These are phyloP conservation scores for Oryzaephilus surinamensis DNA, from an alignment of 1,140 invertebrate genomes.

Conservation along the genomic window DNA sequence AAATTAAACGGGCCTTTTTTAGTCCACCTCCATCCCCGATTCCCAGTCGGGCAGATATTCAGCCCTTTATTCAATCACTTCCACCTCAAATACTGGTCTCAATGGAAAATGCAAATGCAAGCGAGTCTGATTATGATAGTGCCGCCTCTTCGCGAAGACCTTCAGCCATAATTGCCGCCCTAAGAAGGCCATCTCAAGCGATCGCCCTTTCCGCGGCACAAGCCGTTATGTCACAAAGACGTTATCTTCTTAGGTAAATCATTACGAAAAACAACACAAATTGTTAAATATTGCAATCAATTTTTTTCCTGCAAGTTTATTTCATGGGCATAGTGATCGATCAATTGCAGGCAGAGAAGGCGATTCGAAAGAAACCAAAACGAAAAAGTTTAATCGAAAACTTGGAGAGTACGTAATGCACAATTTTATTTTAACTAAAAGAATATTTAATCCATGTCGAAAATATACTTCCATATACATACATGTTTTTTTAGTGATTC, in stretches of 20 bases:
- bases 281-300: neutral
- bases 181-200: conserved; percentile 45
- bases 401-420: conserved; percentile 36
- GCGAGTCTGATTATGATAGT: neutral
- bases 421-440: neutral
- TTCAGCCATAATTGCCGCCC: conserved; percentile 43
- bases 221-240: conserved; percentile 30
- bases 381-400: conserved; percentile 31
- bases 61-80: no score
- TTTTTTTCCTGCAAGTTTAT: conserved; percentile 16
- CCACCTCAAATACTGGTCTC: no score
- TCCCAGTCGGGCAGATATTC: no score
- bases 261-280: neutral
- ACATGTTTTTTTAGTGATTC: conserved; percentile 36
- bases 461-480: no score
- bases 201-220: conserved; percentile 42
- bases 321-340: conserved; percentile 17
- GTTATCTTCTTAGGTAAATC: conserved; percentile 26
- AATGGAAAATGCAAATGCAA: no score
- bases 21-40: conserved; percentile 5
- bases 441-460: neutral
- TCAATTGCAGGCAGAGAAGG: conserved; percentile 13
- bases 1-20: neutral
- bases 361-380: conserved; percentile 13
- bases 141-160: conserved; percentile 37